Evolutionary conservation across 1,140 invertebrate species (phyloP).

Genomic region (Hylyphantes graminicola): DNA sequence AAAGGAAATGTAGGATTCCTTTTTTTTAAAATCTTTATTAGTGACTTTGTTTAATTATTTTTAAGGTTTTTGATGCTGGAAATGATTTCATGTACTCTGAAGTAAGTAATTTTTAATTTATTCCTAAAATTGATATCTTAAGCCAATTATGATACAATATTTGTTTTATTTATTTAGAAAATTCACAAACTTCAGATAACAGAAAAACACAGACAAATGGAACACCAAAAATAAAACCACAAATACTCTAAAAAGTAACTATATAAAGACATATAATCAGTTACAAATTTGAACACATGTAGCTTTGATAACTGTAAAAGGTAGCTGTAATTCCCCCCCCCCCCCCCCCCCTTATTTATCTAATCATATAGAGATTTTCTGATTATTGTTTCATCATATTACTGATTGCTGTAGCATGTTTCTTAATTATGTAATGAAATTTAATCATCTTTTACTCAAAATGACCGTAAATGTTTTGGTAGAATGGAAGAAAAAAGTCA

Average conservation of each 20-base stretch:
- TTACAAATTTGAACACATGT: too few species aligned
- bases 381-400: too few species aligned
- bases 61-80: slow-evolving; percentile 41
- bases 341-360: too few species aligned
- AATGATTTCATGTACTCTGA: slow-evolving; percentile 36
- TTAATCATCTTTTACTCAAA: too few species aligned
- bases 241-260: background rate
- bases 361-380: too few species aligned
- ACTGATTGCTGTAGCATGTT: too few species aligned
- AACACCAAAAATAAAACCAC: background rate
- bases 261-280: background rate
- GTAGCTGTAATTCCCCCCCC: too few species aligned
- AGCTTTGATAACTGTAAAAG: background rate
- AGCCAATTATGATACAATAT: background rate
- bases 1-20: background rate
- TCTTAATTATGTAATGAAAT: too few species aligned
- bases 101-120: slow-evolving; percentile 20
- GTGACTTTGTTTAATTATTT: background rate
- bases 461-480: too few species aligned
- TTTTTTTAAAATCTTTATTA: background rate
- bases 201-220: background rate
- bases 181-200: background rate
- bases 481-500: too few species aligned
- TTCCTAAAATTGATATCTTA: background rate
- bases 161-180: background rate